phyloP scores from a whole-genome alignment of 2,113 vertebrate species.

The Peromyscus leucopus region DNA sequence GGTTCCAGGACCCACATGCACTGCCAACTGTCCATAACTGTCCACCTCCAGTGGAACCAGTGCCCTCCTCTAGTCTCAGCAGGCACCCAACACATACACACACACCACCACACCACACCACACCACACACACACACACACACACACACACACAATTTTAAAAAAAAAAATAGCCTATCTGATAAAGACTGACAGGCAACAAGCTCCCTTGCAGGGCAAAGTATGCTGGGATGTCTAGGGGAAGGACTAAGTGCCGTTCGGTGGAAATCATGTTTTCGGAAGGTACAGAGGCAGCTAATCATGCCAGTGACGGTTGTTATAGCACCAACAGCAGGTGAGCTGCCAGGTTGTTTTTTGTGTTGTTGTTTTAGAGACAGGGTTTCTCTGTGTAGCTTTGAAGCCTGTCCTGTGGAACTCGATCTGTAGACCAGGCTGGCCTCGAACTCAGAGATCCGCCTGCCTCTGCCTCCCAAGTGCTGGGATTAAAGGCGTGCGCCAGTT shows the following conservation, averaged over 20 bases:
- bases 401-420: too few species aligned
- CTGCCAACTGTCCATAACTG: not conserved
- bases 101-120: too few species aligned
- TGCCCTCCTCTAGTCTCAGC: too few species aligned
- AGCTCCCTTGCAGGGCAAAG: not conserved
- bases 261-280: not conserved
- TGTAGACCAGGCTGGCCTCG: too few species aligned
- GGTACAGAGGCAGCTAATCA: too few species aligned
- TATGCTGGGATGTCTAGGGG: not conserved
- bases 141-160: not conserved
- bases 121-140: too few species aligned
- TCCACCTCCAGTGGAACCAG: not conserved
- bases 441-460: too few species aligned
- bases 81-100: not conserved
- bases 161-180: not conserved
- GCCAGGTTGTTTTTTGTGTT: too few species aligned
- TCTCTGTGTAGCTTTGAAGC: too few species aligned
- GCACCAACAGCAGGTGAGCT: not conserved
- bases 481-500: too few species aligned
- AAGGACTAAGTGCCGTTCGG: not conserved
- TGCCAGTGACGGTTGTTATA: rapidly evolving
- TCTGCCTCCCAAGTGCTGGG: too few species aligned
- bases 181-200: not conserved
- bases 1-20: not conserved
- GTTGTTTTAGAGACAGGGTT: too few species aligned